These are phyloP conservation scores for Cryptoprocta ferox DNA, from an alignment of 2,797 vertebrate genomes.

Conservation along the genomic window DNA sequence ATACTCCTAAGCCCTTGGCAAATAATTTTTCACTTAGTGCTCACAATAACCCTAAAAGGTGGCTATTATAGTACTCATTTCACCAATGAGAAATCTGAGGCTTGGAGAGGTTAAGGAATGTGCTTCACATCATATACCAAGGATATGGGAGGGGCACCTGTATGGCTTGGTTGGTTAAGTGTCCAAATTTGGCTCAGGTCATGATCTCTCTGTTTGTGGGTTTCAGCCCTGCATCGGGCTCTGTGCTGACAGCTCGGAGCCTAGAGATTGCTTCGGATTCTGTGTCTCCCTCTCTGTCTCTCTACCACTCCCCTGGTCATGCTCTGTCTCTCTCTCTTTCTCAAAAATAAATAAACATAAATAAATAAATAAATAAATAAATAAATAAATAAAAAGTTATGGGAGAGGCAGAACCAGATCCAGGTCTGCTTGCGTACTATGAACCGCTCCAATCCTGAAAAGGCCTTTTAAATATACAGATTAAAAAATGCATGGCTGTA, in stretches of 20 bases:
- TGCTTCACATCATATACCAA: background rate
- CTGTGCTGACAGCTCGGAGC: no score
- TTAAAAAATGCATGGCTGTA: constrained; percentile 51
- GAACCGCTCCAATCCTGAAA: background rate
- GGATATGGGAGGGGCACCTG: background rate
- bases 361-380: no score
- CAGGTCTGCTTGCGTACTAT: constrained; percentile 6
- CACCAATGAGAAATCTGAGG: constrained; percentile 19
- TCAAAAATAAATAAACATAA: no score
- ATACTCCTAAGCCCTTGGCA: background rate
- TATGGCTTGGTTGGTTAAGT: no score
- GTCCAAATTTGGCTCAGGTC: no score
- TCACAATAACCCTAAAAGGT: constrained; percentile 16
- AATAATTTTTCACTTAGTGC: background rate
- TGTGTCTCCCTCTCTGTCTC: no score
- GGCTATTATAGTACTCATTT: constrained; percentile 37
- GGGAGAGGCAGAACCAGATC: background rate
- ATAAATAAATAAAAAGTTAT: no score
- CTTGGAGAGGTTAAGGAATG: background rate
- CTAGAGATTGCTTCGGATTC: no score
- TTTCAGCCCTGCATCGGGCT: no score
- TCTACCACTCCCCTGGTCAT: no score
- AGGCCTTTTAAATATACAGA: constrained; percentile 51
- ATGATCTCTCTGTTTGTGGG: no score
- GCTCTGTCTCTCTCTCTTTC: no score